Evolutionary conservation across 2,797 vertebrate genomes (phyloP).

Genomic region (Gymnoscopelus braueri): DNA sequence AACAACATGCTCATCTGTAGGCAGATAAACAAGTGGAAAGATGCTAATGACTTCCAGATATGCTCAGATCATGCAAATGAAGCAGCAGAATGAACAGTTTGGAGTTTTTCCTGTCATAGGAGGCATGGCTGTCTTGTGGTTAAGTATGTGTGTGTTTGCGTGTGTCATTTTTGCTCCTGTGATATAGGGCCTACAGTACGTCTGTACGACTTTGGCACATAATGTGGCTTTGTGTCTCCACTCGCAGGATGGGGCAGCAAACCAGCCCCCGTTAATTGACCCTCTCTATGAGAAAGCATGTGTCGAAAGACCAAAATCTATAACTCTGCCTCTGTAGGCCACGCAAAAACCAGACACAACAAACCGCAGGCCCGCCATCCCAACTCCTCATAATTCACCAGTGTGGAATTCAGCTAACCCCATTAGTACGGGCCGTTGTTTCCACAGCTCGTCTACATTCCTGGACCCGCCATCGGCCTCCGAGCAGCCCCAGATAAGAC

Average conservation of each 20-base stretch:
- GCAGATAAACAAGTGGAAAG: conserved; percentile 70
- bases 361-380: conserved; percentile 84
- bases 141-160: not conserved
- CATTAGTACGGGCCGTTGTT: conserved; percentile 72
- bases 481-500: conserved; percentile 81
- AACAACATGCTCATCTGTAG: conserved; percentile 58
- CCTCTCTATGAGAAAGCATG: conserved; percentile 81
- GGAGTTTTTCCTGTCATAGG: conserved; percentile 64
- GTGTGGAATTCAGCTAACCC: conserved; percentile 80
- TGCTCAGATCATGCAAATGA: conserved; percentile 66
- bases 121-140: conserved; percentile 43
- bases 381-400: conserved; percentile 84
- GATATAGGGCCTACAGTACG: conserved; percentile 38
- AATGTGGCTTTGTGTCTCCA: conserved; percentile 61
- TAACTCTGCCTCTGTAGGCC: conserved; percentile 81
- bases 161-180: conserved; percentile 53
- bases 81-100: conserved; percentile 54
- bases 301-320: conserved; percentile 80
- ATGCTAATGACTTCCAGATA: conserved; percentile 70
- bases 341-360: conserved; percentile 88
- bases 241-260: conserved; percentile 70
- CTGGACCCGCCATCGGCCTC: conserved; percentile 52
- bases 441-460: conserved; percentile 78
- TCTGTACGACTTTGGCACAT: conserved; percentile 52
- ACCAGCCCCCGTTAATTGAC: conserved; percentile 82